Evolutionary conservation across 2,888 invertebrate species (phyloP).

Genomic region (Eupithecia dodoneata): DNA sequence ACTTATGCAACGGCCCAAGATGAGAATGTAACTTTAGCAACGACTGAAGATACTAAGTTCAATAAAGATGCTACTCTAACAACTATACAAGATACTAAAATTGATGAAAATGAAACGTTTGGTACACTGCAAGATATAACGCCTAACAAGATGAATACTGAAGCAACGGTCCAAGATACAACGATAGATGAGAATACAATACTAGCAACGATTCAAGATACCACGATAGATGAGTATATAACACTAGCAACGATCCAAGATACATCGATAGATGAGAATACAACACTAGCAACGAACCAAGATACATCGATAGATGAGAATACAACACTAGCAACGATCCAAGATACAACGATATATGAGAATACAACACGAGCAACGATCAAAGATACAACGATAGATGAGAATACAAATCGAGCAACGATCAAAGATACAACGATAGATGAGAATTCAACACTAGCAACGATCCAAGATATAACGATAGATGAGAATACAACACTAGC

Average conservation of each 20-base stretch:
- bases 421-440: too few species aligned
- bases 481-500: not conserved
- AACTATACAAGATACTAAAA: not conserved
- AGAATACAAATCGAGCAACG: too few species aligned
- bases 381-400: too few species aligned
- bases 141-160: not conserved
- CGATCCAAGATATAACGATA: not conserved
- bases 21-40: not conserved
- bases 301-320: too few species aligned
- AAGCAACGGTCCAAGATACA: not conserved
- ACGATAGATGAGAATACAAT: not conserved
- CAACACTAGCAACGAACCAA: too few species aligned
- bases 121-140: not conserved
- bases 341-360: too few species aligned
- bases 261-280: too few species aligned
- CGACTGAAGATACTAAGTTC: not conserved
- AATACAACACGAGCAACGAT: too few species aligned
- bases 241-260: not conserved
- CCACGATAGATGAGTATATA: not conserved
- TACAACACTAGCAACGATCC: too few species aligned
- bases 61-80: not conserved
- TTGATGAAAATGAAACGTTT: not conserved
- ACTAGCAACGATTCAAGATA: not conserved
- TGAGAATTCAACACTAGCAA: not conserved
- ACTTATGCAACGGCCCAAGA: not conserved